phyloP scores from a whole-genome alignment of 2,797 vertebrate genomes.

The Sebastolobus alascanus region DNA sequence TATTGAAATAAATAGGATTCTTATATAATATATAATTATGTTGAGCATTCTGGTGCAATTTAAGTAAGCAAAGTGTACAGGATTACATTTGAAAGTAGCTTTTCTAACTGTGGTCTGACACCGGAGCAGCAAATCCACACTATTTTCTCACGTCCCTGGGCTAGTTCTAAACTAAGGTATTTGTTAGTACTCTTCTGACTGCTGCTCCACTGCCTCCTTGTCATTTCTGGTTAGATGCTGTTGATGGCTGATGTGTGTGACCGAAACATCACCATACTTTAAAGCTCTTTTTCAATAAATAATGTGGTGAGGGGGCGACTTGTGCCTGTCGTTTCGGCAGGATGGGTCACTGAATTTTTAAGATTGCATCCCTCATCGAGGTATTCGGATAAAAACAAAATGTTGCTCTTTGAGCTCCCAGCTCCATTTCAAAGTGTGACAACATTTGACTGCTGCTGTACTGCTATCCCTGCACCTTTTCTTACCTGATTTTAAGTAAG shows the following conservation, averaged over 20 bases:
- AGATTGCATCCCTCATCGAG: not conserved
- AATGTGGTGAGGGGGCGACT: conserved; percentile 11
- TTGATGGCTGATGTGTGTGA: conserved; percentile 42
- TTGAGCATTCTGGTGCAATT: not conserved
- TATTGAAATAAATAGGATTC: not conserved
- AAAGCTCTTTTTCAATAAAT: conserved; percentile 54
- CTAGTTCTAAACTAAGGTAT: conserved; percentile 1
- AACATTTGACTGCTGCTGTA: conserved; percentile 10
- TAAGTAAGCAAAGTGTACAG: not conserved
- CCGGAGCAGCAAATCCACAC: not conserved
- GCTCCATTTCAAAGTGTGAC: conserved; percentile 28
- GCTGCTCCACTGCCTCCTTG: conserved; percentile 29
- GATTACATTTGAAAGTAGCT: not conserved
- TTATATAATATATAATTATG: not conserved
- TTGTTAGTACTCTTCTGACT: conserved; percentile 18
- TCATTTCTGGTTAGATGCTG: conserved; percentile 40
- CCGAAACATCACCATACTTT: conserved; percentile 45
- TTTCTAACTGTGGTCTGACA: not conserved
- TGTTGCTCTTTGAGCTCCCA: conserved; percentile 30
- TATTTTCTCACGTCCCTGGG: not conserved
- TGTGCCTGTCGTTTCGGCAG: conserved; percentile 15
- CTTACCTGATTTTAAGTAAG: conserved; percentile 4
- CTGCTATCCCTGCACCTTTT: conserved; percentile 1
- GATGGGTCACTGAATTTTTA: conserved; percentile 38
- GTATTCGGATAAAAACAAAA: conserved; percentile 43